Evolutionary conservation across 2,113 vertebrate genomes (phyloP), one percentile per base, ranked within the genome.

Genomic region (Tragelaphus scriptus): DNA sequence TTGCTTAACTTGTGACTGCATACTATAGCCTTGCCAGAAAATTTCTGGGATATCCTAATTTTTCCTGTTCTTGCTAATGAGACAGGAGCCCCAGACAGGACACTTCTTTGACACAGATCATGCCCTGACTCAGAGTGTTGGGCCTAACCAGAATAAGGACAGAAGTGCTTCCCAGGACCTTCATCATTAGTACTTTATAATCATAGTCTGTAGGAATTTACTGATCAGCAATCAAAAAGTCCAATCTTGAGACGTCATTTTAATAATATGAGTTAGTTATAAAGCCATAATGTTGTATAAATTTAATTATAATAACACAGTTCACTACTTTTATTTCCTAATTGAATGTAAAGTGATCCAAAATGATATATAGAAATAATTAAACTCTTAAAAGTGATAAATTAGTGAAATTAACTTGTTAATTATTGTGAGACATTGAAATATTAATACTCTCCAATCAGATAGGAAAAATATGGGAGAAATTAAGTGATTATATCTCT

Each of bases 331-430:
- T 94, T 65, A 86, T 95, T 97, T 97, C 84, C 47, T 95, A 93
- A 92, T 91, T 92, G 85, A 61, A 75, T 97, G 44, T 51, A 97
- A 96, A 93, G 59, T 85, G 61, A 94, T 94, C 32, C 55, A 90
- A 96, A 96, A 95, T 97, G 96, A 95, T 96, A 81, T 97, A 96
- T 97, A 93, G 92, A 97, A 97, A 96, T 91, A 97, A 98, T 97
- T 97, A 96, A 96, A 97, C 63, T 85, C 95, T 94, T 86, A 63
- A 95, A 97, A 79, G 87, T 97, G 87, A 97, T 96, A 95, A 94
- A 98, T 97, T 98, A 88, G 47, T 96, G 84, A 96, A 96, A 96
- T 97, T 96, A 98, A 94, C 65, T 49, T 97, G 96, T 85, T 97
- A 98, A 97, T 97, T 96, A 88, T 92, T 71, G 14, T 94, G 49